Percentiles rank a stretch among this genome's conserved stretches.
phyloP scores from a whole-genome alignment of 2,797 vertebrate genomes.

The Pantherophis alleghaniensis region DNA sequence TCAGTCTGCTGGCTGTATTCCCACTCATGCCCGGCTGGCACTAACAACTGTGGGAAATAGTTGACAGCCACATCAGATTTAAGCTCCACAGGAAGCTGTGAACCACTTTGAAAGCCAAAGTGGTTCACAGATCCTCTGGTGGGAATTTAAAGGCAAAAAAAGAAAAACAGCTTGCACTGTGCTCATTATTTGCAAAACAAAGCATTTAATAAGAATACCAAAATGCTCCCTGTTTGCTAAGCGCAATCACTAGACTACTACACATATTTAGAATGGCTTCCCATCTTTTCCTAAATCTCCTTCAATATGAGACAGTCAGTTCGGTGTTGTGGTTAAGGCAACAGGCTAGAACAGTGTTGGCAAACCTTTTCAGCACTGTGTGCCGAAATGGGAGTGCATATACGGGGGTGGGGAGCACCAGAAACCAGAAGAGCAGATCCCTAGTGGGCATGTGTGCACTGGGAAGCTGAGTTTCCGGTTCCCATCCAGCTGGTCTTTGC shows the following conservation, averaged over 20 bases:
- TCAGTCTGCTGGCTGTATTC: constrained; percentile 36
- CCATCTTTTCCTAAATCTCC: constrained; percentile 19
- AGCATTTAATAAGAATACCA: constrained; percentile 60
- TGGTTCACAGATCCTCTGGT: constrained; percentile 56
- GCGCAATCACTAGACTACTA: constrained; percentile 21
- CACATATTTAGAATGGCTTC: constrained; percentile 45
- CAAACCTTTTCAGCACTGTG: too few relatives aligned
- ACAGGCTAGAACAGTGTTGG: neutral
- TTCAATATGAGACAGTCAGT: neutral
- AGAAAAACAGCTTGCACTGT: constrained; percentile 65
- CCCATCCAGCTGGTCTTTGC: too few relatives aligned
- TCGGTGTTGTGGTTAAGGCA: neutral
- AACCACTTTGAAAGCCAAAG: constrained; percentile 41
- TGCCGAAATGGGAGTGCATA: too few relatives aligned
- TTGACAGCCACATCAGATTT: constrained; percentile 55
- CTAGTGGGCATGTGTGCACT: too few relatives aligned
- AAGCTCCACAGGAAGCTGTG: constrained; percentile 52
- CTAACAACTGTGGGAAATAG: constrained; percentile 48
- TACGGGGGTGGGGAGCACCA: too few relatives aligned
- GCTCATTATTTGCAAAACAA: constrained; percentile 72
- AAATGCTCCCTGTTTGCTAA: constrained; percentile 49
- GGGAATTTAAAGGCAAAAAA: constrained; percentile 64
- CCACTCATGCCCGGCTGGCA: constrained; percentile 31
- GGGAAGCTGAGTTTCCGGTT: too few relatives aligned
- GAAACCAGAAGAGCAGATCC: too few relatives aligned